These are phyloP conservation scores for Gymnocephalus cernua DNA, from an alignment of 2,113 vertebrate genomes.

Conservation along the genomic window DNA sequence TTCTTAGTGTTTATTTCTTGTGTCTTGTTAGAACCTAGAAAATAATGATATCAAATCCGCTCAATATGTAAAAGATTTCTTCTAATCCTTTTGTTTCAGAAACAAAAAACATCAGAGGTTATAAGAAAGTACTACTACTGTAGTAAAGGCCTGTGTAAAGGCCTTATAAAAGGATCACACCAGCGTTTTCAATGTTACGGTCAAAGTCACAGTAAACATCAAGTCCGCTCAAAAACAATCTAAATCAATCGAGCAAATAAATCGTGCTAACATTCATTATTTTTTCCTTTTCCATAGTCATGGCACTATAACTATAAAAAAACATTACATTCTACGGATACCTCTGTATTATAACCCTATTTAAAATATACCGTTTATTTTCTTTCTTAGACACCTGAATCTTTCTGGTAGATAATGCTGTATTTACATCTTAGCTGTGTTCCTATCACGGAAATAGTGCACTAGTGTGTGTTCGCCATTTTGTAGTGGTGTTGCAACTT, in stretches of 20 bases:
- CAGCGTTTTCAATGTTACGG: neutral
- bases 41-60: neutral
- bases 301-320: neutral
- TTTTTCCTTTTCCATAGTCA: neutral
- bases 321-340: neutral
- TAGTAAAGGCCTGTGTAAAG: neutral
- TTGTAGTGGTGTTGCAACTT: too few species aligned
- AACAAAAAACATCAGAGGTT: constrained; percentile 6
- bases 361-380: neutral
- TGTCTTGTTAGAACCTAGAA: neutral
- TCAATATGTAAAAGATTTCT: neutral
- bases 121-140: neutral
- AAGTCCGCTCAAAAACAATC: neutral
- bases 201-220: neutral
- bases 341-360: neutral
- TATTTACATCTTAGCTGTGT: too few species aligned
- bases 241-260: neutral
- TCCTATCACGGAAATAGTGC: too few species aligned
- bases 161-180: neutral
- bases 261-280: neutral
- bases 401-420: neutral
- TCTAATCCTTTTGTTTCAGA: constrained; percentile 1
- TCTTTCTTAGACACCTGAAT: neutral
- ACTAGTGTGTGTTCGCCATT: too few species aligned
- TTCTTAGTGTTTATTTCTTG: neutral